phyloP scores from a whole-genome alignment of 2,113 vertebrate genomes.

The Pangasianodon gigas region DNA sequence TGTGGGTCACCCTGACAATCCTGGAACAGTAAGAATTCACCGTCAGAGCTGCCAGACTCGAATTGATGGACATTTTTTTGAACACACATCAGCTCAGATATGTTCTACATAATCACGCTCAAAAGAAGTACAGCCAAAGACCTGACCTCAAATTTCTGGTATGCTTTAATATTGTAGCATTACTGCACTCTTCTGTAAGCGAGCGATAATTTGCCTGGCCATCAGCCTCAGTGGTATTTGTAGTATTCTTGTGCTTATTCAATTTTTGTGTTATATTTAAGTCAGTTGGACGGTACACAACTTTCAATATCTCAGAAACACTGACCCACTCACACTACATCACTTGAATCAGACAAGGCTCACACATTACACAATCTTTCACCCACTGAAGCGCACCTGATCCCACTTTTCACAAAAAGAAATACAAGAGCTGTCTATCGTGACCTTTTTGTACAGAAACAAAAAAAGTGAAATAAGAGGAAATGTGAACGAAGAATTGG shows the following conservation, averaged over 20 bases:
- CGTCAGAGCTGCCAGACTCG: background rate
- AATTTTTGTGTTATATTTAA: background rate
- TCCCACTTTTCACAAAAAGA: background rate
- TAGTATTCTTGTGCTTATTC: background rate
- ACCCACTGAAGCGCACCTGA: background rate
- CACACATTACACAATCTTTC: background rate
- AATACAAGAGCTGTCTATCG: background rate
- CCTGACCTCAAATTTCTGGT: background rate
- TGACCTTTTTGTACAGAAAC: background rate
- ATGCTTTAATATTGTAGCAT: background rate
- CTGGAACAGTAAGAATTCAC: background rate
- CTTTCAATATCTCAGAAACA: background rate
- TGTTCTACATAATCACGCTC: background rate
- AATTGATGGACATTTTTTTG: background rate
- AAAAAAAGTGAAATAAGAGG: background rate
- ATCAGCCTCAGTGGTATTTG: background rate
- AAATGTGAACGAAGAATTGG: background rate
- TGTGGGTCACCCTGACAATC: background rate
- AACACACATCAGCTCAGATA: background rate
- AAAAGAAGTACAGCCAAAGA: background rate
- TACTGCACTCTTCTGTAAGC: background rate
- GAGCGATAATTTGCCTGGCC: background rate
- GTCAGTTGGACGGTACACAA: background rate
- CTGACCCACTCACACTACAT: background rate
- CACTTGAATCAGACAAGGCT: background rate